Base-by-base conservation (phyloP, 2,797 vertebrate genomes). In the Spinibarbus caldwelli region DNA sequence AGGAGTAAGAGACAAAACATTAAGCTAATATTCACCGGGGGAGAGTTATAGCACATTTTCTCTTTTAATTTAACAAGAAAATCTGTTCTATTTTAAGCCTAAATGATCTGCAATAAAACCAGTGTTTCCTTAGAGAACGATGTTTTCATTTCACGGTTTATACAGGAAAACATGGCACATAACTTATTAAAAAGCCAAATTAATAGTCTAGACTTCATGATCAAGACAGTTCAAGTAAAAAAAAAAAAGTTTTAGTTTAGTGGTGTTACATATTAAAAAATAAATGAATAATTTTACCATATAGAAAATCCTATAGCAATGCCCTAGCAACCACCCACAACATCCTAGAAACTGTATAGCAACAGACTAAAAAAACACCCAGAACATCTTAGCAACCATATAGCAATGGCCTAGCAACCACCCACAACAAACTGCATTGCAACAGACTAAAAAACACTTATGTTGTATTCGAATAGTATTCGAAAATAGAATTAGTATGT, bases 1-100 rank as follows among this genome's bases (percentile, higher is more conserved):
- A 59, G 29, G 36, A 70, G n/a, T 67, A 82, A 57, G 6, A 76
- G 57, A 80, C 47, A 23, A 17, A 52, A 59, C 62, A 23, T 67
- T 80, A 66, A 41, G 15, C 68, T 66, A 34, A 80, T 66, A 41
- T 47, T 6, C 23, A 52, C 26, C 1, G 6, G 34, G 49, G 29
- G 43, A 66, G 26, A 66, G 14, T 31, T 29, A 34, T 38, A 23
- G 62, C 54, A 64, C 31, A 70, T 85, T 76, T 68, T 59, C 49
- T 54, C 71, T 68, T 68, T 68, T 62, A 43, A 73, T 34, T 49
- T 21, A 73, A 19, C 26, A 31, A 34, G 2, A 21, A 72, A 29
- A n/a, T 29, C 41, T 0, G 23, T 21, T 73, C 26, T 34, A 31
- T 52, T 75, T 52, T 75, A 49, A 49, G 43, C 12, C 6, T 15